phyloP scores from a whole-genome alignment of 2,888 invertebrate species.

The Polydrusus tereticollis region DNA sequence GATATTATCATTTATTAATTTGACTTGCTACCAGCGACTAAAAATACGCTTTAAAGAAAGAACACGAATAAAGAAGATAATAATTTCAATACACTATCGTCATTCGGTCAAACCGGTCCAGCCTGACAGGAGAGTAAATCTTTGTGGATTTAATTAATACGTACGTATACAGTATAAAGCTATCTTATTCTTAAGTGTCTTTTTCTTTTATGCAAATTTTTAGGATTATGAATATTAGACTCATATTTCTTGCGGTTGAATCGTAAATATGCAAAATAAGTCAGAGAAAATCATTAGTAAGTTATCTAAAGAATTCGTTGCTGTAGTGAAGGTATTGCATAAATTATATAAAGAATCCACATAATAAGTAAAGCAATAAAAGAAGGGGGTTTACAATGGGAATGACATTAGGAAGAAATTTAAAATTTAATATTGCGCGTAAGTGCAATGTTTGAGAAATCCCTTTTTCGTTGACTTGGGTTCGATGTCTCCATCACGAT shows the following conservation, averaged over 20 bases:
- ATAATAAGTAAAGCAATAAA: no score
- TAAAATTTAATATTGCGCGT: no score
- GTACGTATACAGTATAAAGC: conserved; percentile 9
- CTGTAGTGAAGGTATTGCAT: no score
- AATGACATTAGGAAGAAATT: no score
- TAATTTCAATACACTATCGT: conserved; percentile 9
- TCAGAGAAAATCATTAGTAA: not conserved
- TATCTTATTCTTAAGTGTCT: not conserved
- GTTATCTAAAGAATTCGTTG: not conserved
- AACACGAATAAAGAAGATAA: not conserved
- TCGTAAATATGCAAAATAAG: conserved; percentile 6
- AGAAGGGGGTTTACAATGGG: no score
- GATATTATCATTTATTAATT: not conserved
- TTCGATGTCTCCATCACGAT: no score
- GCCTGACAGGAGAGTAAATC: conserved; percentile 4
- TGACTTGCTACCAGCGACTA: not conserved
- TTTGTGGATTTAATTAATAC: conserved; percentile 12
- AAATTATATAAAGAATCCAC: no score
- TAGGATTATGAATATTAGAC: conserved; percentile 10
- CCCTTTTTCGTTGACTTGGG: no score
- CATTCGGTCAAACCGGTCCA: not conserved
- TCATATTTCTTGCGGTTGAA: conserved; percentile 14
- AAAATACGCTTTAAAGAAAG: not conserved
- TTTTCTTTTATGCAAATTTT: conserved; percentile 19
- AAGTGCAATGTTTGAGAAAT: no score